Base-by-base conservation (phyloP, 2,797 vertebrate species). In the Siniperca obscura region DNA sequence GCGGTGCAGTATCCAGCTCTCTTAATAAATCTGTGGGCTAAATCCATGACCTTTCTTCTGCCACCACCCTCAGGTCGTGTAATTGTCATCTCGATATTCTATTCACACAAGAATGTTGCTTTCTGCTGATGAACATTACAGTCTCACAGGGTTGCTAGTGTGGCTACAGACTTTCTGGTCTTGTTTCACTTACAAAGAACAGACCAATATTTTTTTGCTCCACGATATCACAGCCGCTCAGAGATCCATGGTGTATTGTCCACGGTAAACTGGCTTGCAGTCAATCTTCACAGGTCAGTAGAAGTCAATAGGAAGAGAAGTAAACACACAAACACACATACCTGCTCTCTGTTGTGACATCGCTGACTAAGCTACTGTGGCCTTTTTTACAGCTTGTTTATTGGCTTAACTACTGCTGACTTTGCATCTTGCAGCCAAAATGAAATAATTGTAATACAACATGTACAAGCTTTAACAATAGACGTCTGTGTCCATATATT, bases 341-440 rank as follows among this genome's bases (percentile, higher is more conserved):
- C 78, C 42, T 71, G 67, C 53, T 56, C 25, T 62, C 76, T 82
- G 69, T 78, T 60, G 42, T 14, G 1, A 71, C 69, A 11, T 25
- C 0, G 80, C 90, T 89, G 89, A 90, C 80, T 61, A 66, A 73
- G 87, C 88, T 21, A 11, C 48, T 74, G 46, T 9, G 10, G 16
- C 79, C 13, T 75, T 53, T 70, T 68, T 73, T 57, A 66, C 81
- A 78, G 70, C 76, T 81, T 81, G 66, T 85, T 84, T 85, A 82
- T 87, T 76, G 81, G 53, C 48, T 74, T 42, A 75, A 50, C 74
- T 0, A 19, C 46, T 77, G 87, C 87, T 90, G 89, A 91, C 71
- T 78, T 57, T 83, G 88, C 86, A 78, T 84, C 25, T 76, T 52
- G 21, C 38, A 70, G 53, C 48, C 65, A 71, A 78, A 89, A 87